Conservation (phyloP, 2,888 invertebrate genomes). For the Operophtera brumata region DNA sequence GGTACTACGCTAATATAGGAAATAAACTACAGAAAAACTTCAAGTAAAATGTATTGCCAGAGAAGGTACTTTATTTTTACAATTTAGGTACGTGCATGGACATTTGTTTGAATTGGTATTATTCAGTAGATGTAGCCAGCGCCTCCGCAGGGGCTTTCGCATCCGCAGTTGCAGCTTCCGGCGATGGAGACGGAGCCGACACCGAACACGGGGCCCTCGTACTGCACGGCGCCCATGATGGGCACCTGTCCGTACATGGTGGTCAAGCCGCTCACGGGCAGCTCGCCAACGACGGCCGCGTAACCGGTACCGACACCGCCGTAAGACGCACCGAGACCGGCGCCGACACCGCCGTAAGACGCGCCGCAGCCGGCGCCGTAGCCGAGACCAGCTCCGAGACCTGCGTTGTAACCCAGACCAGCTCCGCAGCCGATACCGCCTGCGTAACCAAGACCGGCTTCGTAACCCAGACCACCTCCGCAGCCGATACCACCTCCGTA, state of each 20-base stretch:
- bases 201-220: conserved; percentile 34
- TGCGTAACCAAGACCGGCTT: conserved; percentile 4
- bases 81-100: no score
- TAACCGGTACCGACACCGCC: conserved; percentile 37
- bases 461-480: conserved; percentile 1
- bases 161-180: conserved; percentile 36
- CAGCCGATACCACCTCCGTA: not conserved
- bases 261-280: conserved; percentile 43
- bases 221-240: conserved; percentile 41
- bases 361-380: conserved; percentile 15
- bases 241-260: conserved; percentile 39
- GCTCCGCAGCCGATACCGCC: conserved; percentile 1
- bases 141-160: conserved; percentile 17
- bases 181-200: conserved; percentile 37
- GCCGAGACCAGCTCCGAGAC: not conserved
- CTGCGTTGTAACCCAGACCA: not conserved
- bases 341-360: conserved; percentile 20
- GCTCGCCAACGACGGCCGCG: conserved; percentile 40
- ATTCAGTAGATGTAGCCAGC: conserved; percentile 16
- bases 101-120: not conserved
- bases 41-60: no score
- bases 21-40: no score
- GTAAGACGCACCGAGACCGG: conserved; percentile 11
- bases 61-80: no score
- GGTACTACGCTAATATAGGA: no score